Evolutionary conservation across 2,888 invertebrate genomes (phyloP).

Genomic region (Carterocephalus palaemon): DNA sequence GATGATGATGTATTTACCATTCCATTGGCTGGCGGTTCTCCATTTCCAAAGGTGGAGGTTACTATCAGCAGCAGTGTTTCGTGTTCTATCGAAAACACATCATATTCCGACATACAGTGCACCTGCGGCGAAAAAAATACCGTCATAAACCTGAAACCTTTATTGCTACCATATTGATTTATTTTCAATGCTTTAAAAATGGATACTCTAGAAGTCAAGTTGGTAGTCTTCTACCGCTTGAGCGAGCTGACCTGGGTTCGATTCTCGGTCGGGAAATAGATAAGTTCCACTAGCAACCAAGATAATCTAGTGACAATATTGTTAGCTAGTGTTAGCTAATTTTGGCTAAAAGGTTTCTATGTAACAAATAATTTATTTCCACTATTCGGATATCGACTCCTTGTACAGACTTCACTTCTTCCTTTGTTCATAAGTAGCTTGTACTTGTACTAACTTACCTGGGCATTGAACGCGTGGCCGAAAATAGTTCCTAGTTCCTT

Average conservation of each 20-base stretch:
- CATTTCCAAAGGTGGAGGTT: conserved; percentile 97
- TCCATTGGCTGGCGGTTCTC: conserved; percentile 97
- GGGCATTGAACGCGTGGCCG: conserved; percentile 96
- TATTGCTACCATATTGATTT: background rate
- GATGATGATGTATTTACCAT: conserved; percentile 84
- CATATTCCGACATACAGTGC: conserved; percentile 95
- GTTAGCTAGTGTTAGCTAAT: background rate
- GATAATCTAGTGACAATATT: too few relatives aligned
- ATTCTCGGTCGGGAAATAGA: too few relatives aligned
- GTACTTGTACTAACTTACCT: conserved; percentile 78
- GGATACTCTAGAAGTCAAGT: too few relatives aligned
- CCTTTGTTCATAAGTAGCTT: conserved; percentile 8
- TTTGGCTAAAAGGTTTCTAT: background rate
- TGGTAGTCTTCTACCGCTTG: too few relatives aligned
- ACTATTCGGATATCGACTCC: too few relatives aligned
- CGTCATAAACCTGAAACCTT: conserved; percentile 20
- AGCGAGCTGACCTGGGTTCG: too few relatives aligned
- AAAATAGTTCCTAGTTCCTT: conserved; percentile 93
- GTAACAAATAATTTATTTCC: background rate
- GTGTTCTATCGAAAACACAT: conserved; percentile 95
- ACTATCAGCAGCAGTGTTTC: conserved; percentile 94
- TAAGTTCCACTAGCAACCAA: too few relatives aligned
- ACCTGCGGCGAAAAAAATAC: too few relatives aligned
- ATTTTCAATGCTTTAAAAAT: background rate
- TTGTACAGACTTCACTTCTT: too few relatives aligned